These are phyloP conservation scores for Ceriagrion tenellum DNA, from an alignment of 2,888 invertebrate species.

Conservation along the genomic window DNA sequence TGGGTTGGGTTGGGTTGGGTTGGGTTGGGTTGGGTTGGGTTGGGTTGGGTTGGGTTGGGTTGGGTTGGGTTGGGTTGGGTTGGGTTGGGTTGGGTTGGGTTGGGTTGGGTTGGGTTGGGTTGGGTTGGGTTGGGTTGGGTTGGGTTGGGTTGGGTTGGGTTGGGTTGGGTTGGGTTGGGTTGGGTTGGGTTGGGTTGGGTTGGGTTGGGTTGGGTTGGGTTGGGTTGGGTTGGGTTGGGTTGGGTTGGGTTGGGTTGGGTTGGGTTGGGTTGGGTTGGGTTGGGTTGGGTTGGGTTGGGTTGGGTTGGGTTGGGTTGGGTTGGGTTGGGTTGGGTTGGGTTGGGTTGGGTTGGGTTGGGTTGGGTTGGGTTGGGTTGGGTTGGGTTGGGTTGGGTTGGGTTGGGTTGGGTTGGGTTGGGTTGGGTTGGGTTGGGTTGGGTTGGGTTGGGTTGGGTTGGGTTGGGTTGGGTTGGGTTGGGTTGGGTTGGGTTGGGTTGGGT, in stretches of 20 bases:
- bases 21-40: slow-evolving; percentile 16
- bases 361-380: slow-evolving; percentile 45
- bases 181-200: slow-evolving; percentile 25
- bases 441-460: slow-evolving; percentile 37
- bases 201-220: slow-evolving; percentile 45
- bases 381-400: slow-evolving; percentile 45
- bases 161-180: slow-evolving; percentile 1
- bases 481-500: slow-evolving; percentile 1
- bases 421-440: not conserved
- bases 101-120: slow-evolving; percentile 41
- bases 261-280: slow-evolving; percentile 16
- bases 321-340: slow-evolving; percentile 45
- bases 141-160: slow-evolving; percentile 18
- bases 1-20: slow-evolving; percentile 16
- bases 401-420: slow-evolving; percentile 41
- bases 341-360: slow-evolving; percentile 45
- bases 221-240: slow-evolving; percentile 41
- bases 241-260: slow-evolving; percentile 31
- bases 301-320: not conserved
- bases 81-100: slow-evolving; percentile 45
- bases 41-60: no score
- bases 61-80: slow-evolving; percentile 45
- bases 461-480: slow-evolving; percentile 38
- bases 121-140: slow-evolving; percentile 16
- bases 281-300: slow-evolving; percentile 16